Evolutionary conservation across 2,888 invertebrate species (phyloP), one percentile per base, ranked within the genome.

Genomic region (Patella ulyssiponensis): DNA sequence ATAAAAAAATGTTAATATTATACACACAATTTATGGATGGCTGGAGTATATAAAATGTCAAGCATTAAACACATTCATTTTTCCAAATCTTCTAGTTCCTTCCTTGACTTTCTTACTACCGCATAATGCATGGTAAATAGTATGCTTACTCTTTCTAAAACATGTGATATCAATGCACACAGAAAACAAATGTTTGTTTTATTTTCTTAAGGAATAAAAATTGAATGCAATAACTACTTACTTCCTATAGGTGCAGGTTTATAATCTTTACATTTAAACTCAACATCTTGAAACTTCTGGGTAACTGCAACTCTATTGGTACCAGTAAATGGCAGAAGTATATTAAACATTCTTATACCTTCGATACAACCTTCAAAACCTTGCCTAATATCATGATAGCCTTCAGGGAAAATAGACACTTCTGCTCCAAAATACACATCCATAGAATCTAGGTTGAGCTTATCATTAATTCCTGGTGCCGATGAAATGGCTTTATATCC

Each of bases 341-440:
- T 94, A 78, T 95, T 94, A 77, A 96, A 95, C 74, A 98, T 94
- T 79, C 94, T 93, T 53, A 98, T 94, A 87, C 97, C 96, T 79
- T 97, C 95, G 94, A 98, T 95, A 91, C 98, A 98, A 1, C 98
- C 98, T 78, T 95, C 93, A 91, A 97, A 97, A 0, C 98, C 98
- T 71, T 95, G 93, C 72, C 95, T 95, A 73, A 97, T 94, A 92
- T 88, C 87, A 51, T 82, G 82, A 71, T 86, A 87, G 3, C 88
- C 88, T 76, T 86, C 85, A 5, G 83, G 82, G 73, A 86, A 82
- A 9, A 84, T 79, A 72, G 86, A 83, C 27, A 97, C 96, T 70
- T 95, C 95, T 0, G 96, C 97, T 23, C 97, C 97, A 73, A 97
- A 93, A 87, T 95, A 96, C 84, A 97, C 93, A 87, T 96, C 95